Percentiles rank a stretch among this genome's conserved stretches.
These are phyloP conservation scores for Sphaerodactylus townsendi DNA, from an alignment of 2,113 vertebrate genomes.

Conservation along the genomic window DNA sequence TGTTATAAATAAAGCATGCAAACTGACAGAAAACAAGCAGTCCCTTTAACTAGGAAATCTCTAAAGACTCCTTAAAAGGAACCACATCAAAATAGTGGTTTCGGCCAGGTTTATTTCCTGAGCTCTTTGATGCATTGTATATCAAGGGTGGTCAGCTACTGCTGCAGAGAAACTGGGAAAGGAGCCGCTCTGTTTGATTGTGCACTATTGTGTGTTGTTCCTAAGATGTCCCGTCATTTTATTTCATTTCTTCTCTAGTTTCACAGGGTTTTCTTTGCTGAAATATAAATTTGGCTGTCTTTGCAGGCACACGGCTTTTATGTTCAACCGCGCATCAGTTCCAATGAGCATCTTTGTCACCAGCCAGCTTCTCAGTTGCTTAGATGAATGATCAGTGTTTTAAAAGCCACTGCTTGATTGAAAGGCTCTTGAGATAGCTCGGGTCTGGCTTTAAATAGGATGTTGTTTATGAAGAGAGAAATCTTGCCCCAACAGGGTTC, in stretches of 20 bases:
- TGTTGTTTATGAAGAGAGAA: too few relatives aligned
- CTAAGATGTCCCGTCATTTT: neutral
- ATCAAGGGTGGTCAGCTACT: slow-evolving; percentile 40
- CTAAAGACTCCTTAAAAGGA: neutral
- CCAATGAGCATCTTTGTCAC: neutral
- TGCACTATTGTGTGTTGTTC: slow-evolving; percentile 2
- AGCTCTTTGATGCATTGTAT: slow-evolving; percentile 37
- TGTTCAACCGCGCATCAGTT: fast-evolving
- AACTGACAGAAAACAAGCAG: slow-evolving; percentile 10
- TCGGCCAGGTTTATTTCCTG: neutral
- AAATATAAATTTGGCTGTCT: slow-evolving; percentile 6
- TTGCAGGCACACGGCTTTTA: slow-evolving; percentile 19
- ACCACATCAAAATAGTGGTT: slow-evolving; percentile 1
- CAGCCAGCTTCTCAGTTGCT: too few relatives aligned
- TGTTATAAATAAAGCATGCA: neutral
- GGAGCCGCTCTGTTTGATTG: slow-evolving; percentile 10
- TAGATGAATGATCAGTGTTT: too few relatives aligned
- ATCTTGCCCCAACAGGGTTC: too few relatives aligned
- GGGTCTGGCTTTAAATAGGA: too few relatives aligned
- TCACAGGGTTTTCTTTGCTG: slow-evolving; percentile 36
- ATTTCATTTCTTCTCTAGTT: neutral
- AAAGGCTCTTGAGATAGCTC: too few relatives aligned
- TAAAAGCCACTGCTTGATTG: too few relatives aligned
- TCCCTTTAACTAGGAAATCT: neutral
- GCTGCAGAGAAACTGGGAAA: slow-evolving; percentile 12